Conservation (phyloP, 2,888 invertebrate species). For the Caradrina clavipalpis region DNA sequence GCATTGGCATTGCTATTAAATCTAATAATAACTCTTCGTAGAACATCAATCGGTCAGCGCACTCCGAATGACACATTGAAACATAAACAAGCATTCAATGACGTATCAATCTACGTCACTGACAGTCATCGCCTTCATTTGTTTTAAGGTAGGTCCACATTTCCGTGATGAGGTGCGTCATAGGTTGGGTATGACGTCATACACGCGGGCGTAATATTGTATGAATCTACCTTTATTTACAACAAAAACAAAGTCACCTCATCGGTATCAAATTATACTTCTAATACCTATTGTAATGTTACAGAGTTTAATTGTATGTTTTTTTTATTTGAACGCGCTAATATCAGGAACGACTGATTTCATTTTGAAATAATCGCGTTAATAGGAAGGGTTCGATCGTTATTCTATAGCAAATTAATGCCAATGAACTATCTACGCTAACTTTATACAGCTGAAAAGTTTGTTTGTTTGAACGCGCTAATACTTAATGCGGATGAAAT, state of each 20-base stretch:
- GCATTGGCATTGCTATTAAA: background rate
- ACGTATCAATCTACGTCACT: conserved; percentile 19
- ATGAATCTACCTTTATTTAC: conserved; percentile 12
- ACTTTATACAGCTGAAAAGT: too few species aligned
- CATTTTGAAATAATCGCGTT: too few species aligned
- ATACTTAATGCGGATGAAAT: too few species aligned
- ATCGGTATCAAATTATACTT: background rate
- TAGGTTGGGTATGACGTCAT: conserved; percentile 15
- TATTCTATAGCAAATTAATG: too few species aligned
- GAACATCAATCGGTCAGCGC: conserved; percentile 1
- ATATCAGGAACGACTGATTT: too few species aligned
- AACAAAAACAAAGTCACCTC: background rate
- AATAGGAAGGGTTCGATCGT: too few species aligned
- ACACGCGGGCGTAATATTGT: background rate
- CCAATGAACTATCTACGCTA: too few species aligned
- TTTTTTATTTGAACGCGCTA: too few species aligned
- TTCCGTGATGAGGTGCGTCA: background rate
- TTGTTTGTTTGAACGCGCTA: too few species aligned
- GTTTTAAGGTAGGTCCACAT: conserved; percentile 1
- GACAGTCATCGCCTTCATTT: conserved; percentile 23
- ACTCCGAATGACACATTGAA: conserved; percentile 21
- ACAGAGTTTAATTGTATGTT: too few species aligned
- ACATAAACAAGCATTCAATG: conserved; percentile 18
- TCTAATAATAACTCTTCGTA: conserved; percentile 18
- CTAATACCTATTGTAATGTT: too few species aligned